Base-by-base conservation (phyloP, 2,113 vertebrate species). In the Hyla sarda region DNA sequence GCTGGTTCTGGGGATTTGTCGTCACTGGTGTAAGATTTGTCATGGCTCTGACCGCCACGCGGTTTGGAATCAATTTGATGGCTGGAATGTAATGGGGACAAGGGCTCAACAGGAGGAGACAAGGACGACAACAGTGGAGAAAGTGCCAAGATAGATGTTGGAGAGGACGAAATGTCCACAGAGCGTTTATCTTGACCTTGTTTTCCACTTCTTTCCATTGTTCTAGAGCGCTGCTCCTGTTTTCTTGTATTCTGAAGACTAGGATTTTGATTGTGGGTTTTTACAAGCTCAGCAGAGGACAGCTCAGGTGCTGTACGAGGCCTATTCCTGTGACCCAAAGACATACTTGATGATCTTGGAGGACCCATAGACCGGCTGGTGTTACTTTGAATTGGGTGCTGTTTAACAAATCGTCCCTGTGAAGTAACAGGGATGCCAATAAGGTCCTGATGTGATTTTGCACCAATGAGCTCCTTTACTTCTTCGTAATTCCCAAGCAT, bases 401-500 rank as follows among this genome's bases (percentile, higher is more conserved):
- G 83, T 90, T 92, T 92, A 82, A 92, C 90, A 0, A 92, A 87
- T 89, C 92, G 92, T 84, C 90, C 89, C 2, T 86, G 87, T 37
- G 91, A 28, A 56, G 93, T 74, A 87, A 67, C 82, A 78, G 89
- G 90, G 87, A 94, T 82, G 84, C 92, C 90, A 86, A 90, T 84
- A 65, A 94, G 90, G 83, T 90, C 86, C 84, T 95, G 91, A 84
- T 92, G 87, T 54, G 89, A 90, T 88, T 91, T 92, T 87, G 92
- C 92, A 77, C 86, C 92, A 37, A 95, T 91, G 30, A 96, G 85
- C 32, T 95, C 95, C 89, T 94, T 94, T 87, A 96, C 93, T 17
- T 81, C 78, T 62, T 99, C 98, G 7, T 97, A 99, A 92, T 94
- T 94, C 76, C 97, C 98, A 91, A 99, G 91, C 96, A 97, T 98